Evolutionary conservation across 2,113 vertebrate genomes (phyloP), one percentile per base, ranked within the genome.

Genomic region (Scytalopus superciliaris): DNA sequence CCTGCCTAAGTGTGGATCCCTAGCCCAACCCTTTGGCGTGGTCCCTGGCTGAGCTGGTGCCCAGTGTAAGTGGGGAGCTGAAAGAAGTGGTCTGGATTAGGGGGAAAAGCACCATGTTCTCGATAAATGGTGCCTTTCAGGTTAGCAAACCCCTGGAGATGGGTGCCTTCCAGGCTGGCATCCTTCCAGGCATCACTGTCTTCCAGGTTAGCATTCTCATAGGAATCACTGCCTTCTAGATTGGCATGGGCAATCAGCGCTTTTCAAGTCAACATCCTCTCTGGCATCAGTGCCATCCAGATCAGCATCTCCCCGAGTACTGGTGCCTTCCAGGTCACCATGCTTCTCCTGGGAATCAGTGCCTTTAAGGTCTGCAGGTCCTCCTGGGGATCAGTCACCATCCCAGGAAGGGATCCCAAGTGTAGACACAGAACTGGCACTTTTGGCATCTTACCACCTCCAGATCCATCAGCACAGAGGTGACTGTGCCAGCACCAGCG

Each of bases 251-350:
- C 10, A 60, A 55, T n/a, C 11, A 19, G 24, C 12, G 23, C 25
- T 24, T 68, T 78, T 42, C 37, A n/a, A 19, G 33, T 15, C 40
- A 56, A 35, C 68, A 62, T 56, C 5, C 8, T 9, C 27, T n/a
- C 30, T 23, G 28, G 4, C 0, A 87, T 44, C 14, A 44, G 10
- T 16, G 28, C 17, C 10, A 81, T 72, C 42, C 52, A 55, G 30
- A 22, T 25, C 35, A 39, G 49, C 59, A 9, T 27, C 9, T 2
- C 18, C 19, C 16, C 2, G 0, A 3, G 4, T 1, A 53, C 10
- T 10, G 4, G 9, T 14, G 25, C 9, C 10, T 84, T 63, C 53
- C 57, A 50, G 33, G 28, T 27, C 39, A 40, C 49, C 59, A 9
- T 30, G 35, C 14, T 56, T 5, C 4, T 8, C 10, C 12, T 18